Evolutionary conservation across 1,140 invertebrate genomes (phyloP), one percentile per base, ranked within the genome.

Genomic region (Drosophila navojoa): DNA sequence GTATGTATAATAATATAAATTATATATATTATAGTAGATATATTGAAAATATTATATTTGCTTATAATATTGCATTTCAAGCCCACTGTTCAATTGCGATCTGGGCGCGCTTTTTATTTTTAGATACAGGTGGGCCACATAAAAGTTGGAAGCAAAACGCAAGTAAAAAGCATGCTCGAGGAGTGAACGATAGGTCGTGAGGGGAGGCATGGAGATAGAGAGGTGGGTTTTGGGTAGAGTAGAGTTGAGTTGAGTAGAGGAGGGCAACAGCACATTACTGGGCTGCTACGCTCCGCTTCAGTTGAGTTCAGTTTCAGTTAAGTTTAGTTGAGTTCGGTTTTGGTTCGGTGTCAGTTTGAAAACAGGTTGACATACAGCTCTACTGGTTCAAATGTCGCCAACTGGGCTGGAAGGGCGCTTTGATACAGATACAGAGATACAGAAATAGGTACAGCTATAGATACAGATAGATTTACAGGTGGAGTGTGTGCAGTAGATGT

Each of bases 281-380:
- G 59, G 45, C 35, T n/a, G 61, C 32, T 58, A 35, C 4, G 47
- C 40, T 59, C 40, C 50, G 78, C 59, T 61, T 74, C 44, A 40
- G 47, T 70, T 61, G 32, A 70, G 67, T 68, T 60, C 29, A 50
- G 57, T 7, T 58, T 58, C 22, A 47, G 58, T 60, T 62, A 9
- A 6, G 45, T 62, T 62, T 9, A 27, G 45, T 42, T 63, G 9
- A 44, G 47, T 42, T 61, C 5, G 16, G 38, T 55, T 52, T 49
- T 25, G 47, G n/a, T 19, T 54, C 55, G 76, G 67, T 84, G 80
- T 82, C 76, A 79, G 40, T 68, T 84, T 70, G 61, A 57, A 69
- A 84, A 82, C 80, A 82, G 80, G 80, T 84, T 82, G 80, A 84
- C 80, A 82, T 69, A 72, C 64, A 84, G 72, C 71, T 81, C 84